These are phyloP conservation scores for Dynastes grantii DNA, from an alignment of 2,888 invertebrate genomes.

Conservation along the genomic window DNA sequence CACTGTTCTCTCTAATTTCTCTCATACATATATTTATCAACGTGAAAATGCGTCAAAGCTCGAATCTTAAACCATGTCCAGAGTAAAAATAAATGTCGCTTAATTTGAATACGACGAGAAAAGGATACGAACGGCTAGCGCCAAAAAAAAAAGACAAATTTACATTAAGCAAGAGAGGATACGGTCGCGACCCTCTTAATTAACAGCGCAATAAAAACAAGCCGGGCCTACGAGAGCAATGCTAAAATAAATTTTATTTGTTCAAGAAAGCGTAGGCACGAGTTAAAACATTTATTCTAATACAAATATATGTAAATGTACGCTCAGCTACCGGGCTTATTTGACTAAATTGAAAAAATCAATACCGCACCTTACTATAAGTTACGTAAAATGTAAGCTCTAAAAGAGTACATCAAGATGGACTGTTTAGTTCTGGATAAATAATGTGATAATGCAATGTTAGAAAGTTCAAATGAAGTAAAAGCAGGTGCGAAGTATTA, in stretches of 20 bases:
- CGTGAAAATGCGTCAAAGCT: background rate
- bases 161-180: background rate
- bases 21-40: background rate
- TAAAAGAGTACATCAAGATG: too few relatives aligned
- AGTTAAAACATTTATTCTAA: constrained; percentile 20
- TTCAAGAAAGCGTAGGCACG: constrained; percentile 15
- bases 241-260: constrained; percentile 24
- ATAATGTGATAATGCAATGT: too few relatives aligned
- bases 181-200: constrained; percentile 14
- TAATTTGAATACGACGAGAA: constrained; percentile 2
- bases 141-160: constrained; percentile 5
- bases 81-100: background rate
- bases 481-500: too few relatives aligned
- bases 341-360: constrained; percentile 8
- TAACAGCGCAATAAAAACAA: constrained; percentile 15
- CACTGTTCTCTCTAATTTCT: background rate
- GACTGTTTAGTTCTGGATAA: too few relatives aligned
- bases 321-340: background rate
- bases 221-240: background rate
- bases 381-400: background rate
- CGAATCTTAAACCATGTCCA: background rate
- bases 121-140: background rate
- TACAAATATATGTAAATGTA: constrained; percentile 4
- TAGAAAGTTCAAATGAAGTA: too few relatives aligned
- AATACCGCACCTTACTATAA: background rate